phyloP scores from a whole-genome alignment of 2,888 invertebrate species.

The Priocnemis perturbator region DNA sequence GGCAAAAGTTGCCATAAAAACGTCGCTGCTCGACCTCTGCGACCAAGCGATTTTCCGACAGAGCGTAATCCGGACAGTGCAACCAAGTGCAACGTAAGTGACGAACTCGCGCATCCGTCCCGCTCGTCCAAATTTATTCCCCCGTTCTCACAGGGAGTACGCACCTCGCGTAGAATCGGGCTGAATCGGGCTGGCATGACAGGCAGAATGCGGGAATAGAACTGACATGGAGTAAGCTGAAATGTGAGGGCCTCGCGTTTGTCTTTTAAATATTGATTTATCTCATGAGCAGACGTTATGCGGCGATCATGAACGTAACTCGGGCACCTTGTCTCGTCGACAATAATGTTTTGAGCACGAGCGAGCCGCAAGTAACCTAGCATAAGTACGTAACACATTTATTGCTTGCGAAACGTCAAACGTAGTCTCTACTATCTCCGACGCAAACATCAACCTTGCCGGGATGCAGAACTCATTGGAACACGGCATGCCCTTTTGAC shows the following conservation, averaged over 20 bases:
- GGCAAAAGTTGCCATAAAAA: too few relatives aligned
- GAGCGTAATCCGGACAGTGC: too few relatives aligned
- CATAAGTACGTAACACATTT: constrained; percentile 54
- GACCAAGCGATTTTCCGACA: too few relatives aligned
- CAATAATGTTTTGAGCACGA: constrained; percentile 39
- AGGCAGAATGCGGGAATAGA: constrained; percentile 58
- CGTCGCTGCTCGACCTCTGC: too few relatives aligned
- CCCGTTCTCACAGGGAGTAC: constrained; percentile 30
- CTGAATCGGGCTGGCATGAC: constrained; percentile 42
- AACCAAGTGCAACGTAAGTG: not conserved
- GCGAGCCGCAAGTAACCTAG: constrained; percentile 59
- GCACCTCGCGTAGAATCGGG: too few relatives aligned
- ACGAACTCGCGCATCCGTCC: not conserved
- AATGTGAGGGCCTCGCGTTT: constrained; percentile 62
- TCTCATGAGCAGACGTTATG: constrained; percentile 47
- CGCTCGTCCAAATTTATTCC: constrained; percentile 29
- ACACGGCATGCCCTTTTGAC: constrained; percentile 33
- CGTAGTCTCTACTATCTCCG: constrained; percentile 43
- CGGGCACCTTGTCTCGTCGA: constrained; percentile 28
- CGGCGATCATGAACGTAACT: constrained; percentile 46
- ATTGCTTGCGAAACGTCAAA: constrained; percentile 55
- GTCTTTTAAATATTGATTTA: constrained; percentile 68
- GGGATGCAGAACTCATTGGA: constrained; percentile 40
- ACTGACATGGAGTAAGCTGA: constrained; percentile 62
- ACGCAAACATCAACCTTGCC: constrained; percentile 58